Evolutionary conservation across 2,113 vertebrate genomes (phyloP).

Genomic region (Craseonycteris thonglongyai): DNA sequence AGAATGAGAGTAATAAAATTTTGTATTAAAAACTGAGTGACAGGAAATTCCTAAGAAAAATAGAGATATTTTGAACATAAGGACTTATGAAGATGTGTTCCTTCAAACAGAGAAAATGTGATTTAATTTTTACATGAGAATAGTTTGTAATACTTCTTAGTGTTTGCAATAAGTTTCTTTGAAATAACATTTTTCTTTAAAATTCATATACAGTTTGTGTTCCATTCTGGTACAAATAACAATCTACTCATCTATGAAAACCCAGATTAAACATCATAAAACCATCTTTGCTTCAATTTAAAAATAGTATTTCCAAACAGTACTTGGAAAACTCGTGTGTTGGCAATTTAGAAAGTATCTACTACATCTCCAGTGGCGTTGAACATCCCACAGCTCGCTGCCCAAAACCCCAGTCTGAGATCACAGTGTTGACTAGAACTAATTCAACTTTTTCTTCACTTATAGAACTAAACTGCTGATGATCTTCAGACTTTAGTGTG

Average conservation of each 20-base stretch:
- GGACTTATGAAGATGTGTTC: not conserved
- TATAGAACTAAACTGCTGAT: not conserved
- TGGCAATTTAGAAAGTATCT: not conserved
- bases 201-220: not conserved
- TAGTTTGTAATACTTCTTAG: not conserved
- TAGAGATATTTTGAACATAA: not conserved
- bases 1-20: not conserved
- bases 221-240: not conserved
- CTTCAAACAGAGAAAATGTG: not conserved
- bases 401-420: not conserved
- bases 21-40: not conserved
- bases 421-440: not conserved
- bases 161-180: not conserved
- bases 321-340: not conserved
- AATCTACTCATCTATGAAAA: not conserved
- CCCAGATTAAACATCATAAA: not conserved
- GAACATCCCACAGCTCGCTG: not conserved
- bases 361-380: not conserved
- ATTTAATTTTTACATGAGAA: not conserved
- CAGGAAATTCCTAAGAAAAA: not conserved
- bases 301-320: not conserved
- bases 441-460: not conserved
- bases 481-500: not conserved
- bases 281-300: not conserved
- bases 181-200: conserved; percentile 8